Evolutionary conservation across 2,113 vertebrate genomes (phyloP).

Genomic region (Rhipidura dahli): DNA sequence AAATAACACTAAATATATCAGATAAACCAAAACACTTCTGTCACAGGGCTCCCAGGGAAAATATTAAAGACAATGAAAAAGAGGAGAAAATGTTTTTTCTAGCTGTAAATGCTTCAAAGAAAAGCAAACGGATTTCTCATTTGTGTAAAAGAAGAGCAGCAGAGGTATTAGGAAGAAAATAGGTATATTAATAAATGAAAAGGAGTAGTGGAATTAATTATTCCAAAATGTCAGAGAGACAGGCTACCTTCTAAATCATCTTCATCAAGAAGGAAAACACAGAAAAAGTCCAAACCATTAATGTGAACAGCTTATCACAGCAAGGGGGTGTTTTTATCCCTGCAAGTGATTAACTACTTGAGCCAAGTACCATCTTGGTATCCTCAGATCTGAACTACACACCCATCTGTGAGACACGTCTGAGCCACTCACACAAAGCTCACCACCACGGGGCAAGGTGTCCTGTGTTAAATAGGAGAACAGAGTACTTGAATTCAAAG

Average conservation of each 20-base stretch:
- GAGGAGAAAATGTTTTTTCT: not conserved
- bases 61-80: not conserved
- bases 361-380: not conserved
- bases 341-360: not conserved
- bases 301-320: not conserved
- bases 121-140: not conserved
- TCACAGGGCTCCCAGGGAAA: not conserved
- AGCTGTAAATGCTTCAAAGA: not conserved
- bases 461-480: not conserved
- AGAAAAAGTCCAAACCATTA: not conserved
- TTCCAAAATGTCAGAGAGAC: not conserved
- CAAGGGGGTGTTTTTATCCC: not conserved
- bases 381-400: not conserved
- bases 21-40: not conserved
- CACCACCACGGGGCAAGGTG: not conserved
- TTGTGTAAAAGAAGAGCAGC: not conserved
- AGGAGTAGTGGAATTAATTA: not conserved
- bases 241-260: not conserved
- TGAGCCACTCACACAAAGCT: not conserved
- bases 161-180: not conserved
- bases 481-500: not conserved
- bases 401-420: rapidly evolving
- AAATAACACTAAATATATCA: not conserved
- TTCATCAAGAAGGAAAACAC: not conserved
- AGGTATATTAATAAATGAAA: not conserved